phyloP scores from a whole-genome alignment of 2,888 invertebrate species.

The Cynaeus angustus region DNA sequence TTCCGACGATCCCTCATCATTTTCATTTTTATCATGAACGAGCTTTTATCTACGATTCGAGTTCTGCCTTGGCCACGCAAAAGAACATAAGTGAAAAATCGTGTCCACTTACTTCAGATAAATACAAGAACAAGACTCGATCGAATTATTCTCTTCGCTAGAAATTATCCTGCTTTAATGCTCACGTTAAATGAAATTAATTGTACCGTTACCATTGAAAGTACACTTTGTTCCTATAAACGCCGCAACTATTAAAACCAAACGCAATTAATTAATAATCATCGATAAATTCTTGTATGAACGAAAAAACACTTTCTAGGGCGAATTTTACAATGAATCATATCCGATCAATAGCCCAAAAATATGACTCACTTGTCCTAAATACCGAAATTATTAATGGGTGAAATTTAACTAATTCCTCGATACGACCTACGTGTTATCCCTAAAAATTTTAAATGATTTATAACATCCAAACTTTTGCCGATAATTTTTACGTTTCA shows the following conservation, averaged over 20 bases:
- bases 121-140: conserved; percentile 16
- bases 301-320: not conserved
- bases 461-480: conserved; percentile 25
- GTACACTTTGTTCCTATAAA: conserved; percentile 22
- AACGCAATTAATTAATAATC: conserved; percentile 8
- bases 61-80: not conserved
- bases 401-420: conserved; percentile 22
- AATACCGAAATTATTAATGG: conserved; percentile 35
- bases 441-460: conserved; percentile 11
- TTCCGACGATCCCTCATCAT: not conserved
- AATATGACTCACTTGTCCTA: conserved; percentile 45
- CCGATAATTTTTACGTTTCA: conserved; percentile 21
- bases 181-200: conserved; percentile 40
- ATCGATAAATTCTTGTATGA: no score
- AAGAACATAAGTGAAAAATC: conserved; percentile 38
- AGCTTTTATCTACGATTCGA: conserved; percentile 6
- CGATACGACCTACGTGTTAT: conserved; percentile 1
- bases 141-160: conserved; percentile 28
- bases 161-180: conserved; percentile 25
- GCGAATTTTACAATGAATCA: conserved; percentile 30
- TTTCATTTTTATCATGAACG: conserved; percentile 10
- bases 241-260: conserved; percentile 15
- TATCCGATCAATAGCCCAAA: conserved; percentile 27
- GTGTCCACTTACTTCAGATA: conserved; percentile 22
- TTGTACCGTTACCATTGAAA: conserved; percentile 51